Base-by-base conservation (phyloP, 2,888 invertebrate species). In the Beris chalybata region DNA sequence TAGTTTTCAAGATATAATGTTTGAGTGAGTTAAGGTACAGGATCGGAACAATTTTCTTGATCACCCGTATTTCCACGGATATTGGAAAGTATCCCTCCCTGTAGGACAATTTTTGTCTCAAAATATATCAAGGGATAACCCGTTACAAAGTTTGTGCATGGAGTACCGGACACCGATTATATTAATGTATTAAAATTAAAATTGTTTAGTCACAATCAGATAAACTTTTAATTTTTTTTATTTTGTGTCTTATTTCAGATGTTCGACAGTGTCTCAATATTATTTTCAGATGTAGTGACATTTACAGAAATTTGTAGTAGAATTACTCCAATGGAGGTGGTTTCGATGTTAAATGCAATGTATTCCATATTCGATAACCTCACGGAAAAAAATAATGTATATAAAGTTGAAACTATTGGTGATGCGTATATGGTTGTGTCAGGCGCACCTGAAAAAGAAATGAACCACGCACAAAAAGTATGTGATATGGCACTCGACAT, bases 381-480 rank as follows among this genome's bases (percentile, higher is more conserved):
- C 4, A 96, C 97, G 0, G 97, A 97, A 78, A 84, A 90, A 71
- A 96, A 97, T 81, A 85, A 89, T 53, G 96, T 97, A 5, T 97
- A 97, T 77, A 98, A 98, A 88, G 97, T 97, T 47, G 97, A 97
- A 82, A 97, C 97, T 0, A 97, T 97, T 72, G 97, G 97, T 0
- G 97, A 98, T 77, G 97, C 97, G 0, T 98, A 97, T 78, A 97
- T 98, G 97, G 95, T 97, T 0, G 97, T 97, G 0, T 92, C 95
- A 0, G 97, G 97, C 0, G 96, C 96, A 0, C 97, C 97, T 0
- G 92, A 92, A 72, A 90, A 91, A 74, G 93, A 94, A 76, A 85
- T 85, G 61, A 92, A 93, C 76, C 97, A 98, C 77, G 95, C 96
- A 0, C 91, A 94, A 77, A 88, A 92, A 74, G 92, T 95, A 5